phyloP scores from a whole-genome alignment of 2,888 invertebrate species.

The Lepidonotus clava region DNA sequence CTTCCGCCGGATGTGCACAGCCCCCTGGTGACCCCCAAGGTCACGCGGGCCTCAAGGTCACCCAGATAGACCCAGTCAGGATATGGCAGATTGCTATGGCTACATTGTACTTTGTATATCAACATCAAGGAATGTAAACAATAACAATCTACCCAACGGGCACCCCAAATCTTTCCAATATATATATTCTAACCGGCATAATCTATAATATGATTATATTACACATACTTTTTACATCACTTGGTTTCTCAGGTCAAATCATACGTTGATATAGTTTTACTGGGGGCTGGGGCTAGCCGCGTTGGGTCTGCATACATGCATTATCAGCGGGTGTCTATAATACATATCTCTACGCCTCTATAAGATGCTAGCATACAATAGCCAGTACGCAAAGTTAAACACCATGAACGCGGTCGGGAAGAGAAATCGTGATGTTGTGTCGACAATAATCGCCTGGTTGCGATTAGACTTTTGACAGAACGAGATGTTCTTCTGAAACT shows the following conservation, averaged over 20 bases:
- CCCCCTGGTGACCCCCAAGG: neutral
- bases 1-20: neutral
- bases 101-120: too few relatives aligned
- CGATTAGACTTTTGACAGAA: conserved; percentile 48
- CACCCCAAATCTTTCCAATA: neutral
- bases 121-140: conserved; percentile 23
- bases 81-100: neutral
- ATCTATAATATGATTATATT: neutral
- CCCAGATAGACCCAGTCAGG: too few relatives aligned
- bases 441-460: conserved; percentile 57
- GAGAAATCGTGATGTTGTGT: conserved; percentile 58
- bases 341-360: conserved; percentile 33
- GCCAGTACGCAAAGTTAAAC: conserved; percentile 63
- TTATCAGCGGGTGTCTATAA: neutral
- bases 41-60: neutral
- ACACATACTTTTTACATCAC: neutral
- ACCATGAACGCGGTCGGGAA: conserved; percentile 60
- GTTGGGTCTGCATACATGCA: neutral
- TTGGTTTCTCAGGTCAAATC: neutral
- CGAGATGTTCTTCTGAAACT: conserved; percentile 32
- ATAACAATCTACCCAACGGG: neutral
- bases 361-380: conserved; percentile 55
- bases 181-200: neutral
- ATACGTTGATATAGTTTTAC: neutral
- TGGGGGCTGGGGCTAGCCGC: neutral